Percentiles rank a stretch among this genome's conserved stretches.
Conservation (phyloP, 2,888 invertebrate species). For the Phyllotreta cruciferae region DNA sequence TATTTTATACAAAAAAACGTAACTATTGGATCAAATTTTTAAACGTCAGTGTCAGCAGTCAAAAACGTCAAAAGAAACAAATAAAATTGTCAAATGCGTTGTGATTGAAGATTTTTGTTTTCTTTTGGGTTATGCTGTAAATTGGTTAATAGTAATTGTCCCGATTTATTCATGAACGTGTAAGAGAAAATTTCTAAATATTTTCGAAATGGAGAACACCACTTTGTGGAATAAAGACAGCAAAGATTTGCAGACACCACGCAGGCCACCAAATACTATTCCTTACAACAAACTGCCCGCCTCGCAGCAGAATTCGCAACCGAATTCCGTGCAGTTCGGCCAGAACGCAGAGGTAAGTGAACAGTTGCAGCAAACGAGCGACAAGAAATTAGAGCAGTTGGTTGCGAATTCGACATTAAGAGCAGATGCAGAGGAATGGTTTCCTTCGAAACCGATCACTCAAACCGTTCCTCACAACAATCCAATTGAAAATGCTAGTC, state of each 20-base stretch:
- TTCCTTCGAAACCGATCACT: slow-evolving; percentile 62
- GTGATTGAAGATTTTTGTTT: slow-evolving; percentile 22
- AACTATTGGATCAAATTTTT: too few relatives aligned
- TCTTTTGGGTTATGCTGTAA: slow-evolving; percentile 8
- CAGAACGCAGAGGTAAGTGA: slow-evolving; percentile 13
- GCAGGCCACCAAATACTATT: slow-evolving; percentile 33
- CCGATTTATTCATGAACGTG: slow-evolving; percentile 18
- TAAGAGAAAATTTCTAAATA: slow-evolving; percentile 5
- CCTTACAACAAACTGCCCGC: slow-evolving; percentile 13
- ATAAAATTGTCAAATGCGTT: slow-evolving; percentile 16
- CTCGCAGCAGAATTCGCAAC: slow-evolving; percentile 17
- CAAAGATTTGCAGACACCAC: slow-evolving; percentile 14
- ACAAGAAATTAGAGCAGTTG: slow-evolving; percentile 37
- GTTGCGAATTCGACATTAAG: slow-evolving; percentile 56
- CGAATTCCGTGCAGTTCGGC: slow-evolving; percentile 16
- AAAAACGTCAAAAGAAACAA: too few relatives aligned
- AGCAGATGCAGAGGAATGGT: slow-evolving; percentile 69
- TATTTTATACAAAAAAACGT: too few relatives aligned
- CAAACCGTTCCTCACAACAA: slow-evolving; percentile 12
- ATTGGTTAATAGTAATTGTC: slow-evolving; percentile 16
- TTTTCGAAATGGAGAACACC: slow-evolving; percentile 35
- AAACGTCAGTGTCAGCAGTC: too few relatives aligned
- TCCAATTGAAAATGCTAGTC: slow-evolving; percentile 30
- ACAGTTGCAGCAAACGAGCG: slow-evolving; percentile 9
- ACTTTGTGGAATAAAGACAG: slow-evolving; percentile 33